A percentile compares a stretch with the other conserved stretches of the same genome.
These are phyloP conservation scores for Taeniopygia guttata DNA, from an alignment of 2,797 vertebrate species.

Conservation along the genomic window DNA sequence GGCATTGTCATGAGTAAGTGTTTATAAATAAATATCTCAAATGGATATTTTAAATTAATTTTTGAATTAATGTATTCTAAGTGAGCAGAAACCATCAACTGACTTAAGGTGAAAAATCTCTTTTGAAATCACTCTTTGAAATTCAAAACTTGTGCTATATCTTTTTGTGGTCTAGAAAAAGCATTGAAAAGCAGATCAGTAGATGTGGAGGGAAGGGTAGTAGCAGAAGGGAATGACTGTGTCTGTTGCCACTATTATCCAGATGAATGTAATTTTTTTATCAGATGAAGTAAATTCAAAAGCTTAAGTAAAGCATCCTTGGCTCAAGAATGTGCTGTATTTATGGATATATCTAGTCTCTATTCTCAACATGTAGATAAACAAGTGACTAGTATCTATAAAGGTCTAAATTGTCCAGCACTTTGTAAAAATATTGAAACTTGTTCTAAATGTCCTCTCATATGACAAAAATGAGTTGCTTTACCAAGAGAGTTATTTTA, in stretches of 20 bases:
- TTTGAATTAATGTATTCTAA: neutral
- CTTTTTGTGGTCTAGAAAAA: neutral
- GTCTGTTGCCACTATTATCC: neutral
- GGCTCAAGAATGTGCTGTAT: neutral
- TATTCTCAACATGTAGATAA: neutral
- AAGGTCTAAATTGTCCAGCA: neutral
- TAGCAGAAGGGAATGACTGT: neutral
- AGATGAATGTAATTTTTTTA: neutral
- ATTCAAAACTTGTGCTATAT: neutral
- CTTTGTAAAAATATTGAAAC: neutral
- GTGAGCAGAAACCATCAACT: neutral
- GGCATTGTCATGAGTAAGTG: neutral
- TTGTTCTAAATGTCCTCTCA: neutral
- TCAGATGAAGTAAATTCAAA: neutral
- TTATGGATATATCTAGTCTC: neutral
- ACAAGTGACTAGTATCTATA: neutral
- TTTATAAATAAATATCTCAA: neutral
- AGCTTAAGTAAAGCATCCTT: neutral
- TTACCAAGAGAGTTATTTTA: neutral
- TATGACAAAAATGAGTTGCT: neutral
- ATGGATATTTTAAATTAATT: neutral
- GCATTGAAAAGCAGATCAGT: neutral
- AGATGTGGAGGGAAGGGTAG: neutral
- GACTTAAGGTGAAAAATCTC: neutral
- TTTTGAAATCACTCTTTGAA: neutral